Evolutionary conservation across 1,140 invertebrate species (phyloP).

Genomic region (Caenorhabditis briggsae): DNA sequence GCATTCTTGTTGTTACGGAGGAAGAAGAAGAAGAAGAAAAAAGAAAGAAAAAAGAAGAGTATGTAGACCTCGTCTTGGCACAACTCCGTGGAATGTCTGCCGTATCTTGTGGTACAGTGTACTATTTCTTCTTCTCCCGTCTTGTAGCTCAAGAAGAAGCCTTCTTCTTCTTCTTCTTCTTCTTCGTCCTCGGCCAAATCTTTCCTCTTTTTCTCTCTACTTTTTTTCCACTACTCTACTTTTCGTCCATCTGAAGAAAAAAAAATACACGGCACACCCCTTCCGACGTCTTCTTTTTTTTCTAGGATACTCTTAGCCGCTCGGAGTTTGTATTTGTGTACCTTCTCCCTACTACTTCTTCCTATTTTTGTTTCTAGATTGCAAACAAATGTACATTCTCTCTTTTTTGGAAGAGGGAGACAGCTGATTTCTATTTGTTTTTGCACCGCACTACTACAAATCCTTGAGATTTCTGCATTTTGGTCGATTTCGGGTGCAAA

Average conservation of each 20-base stretch:
- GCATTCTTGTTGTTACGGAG: slow-evolving; percentile 30
- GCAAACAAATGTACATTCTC: no score
- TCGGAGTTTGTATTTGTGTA: neutral
- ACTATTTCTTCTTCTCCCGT: neutral
- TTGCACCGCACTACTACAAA: no score
- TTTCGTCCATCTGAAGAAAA: neutral
- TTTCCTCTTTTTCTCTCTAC: neutral
- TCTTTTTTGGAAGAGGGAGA: no score
- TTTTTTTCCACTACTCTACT: neutral
- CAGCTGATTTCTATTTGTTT: no score
- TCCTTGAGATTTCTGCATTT: no score
- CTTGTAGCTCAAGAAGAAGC: neutral
- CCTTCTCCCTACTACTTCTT: neutral
- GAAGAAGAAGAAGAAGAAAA: neutral
- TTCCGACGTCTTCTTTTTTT: neutral
- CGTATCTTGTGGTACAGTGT: neutral
- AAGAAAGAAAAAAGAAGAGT: neutral
- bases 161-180: no score
- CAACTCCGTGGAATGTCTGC: neutral
- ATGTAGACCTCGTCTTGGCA: neutral
- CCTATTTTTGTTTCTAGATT: neutral
- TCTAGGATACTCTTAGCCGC: slow-evolving; percentile 23
- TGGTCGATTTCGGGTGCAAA: no score
- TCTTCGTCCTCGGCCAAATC: neutral
- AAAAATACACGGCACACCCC: neutral